phyloP scores from a whole-genome alignment of 2,113 vertebrate genomes.

The Cynocephalus volans region DNA sequence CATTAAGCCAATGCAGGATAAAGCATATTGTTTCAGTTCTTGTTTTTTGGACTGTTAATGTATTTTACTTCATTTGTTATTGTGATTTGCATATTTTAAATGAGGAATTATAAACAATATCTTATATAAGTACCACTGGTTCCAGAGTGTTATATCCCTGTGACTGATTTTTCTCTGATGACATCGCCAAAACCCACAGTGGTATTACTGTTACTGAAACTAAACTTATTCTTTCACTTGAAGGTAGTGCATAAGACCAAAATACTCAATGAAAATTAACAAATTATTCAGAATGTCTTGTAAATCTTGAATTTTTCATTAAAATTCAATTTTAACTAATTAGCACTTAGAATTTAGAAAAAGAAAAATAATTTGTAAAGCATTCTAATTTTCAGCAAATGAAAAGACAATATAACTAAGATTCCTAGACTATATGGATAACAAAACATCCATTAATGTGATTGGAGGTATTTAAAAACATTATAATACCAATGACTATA shows the following conservation, averaged over 20 bases:
- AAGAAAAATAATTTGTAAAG: background rate
- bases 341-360: background rate
- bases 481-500: background rate
- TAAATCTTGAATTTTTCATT: background rate
- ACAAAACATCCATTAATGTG: background rate
- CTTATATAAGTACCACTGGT: background rate
- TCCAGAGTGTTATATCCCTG: background rate
- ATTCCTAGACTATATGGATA: background rate
- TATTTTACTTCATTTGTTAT: background rate
- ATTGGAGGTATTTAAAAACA: background rate
- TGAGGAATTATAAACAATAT: background rate
- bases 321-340: background rate
- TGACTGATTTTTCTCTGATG: background rate
- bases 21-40: background rate
- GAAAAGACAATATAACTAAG: background rate
- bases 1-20: background rate
- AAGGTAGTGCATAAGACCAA: background rate
- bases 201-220: background rate
- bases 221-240: background rate
- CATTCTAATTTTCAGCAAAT: background rate
- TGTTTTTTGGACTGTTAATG: background rate
- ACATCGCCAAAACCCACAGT: background rate
- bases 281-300: background rate
- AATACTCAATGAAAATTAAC: background rate
- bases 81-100: background rate